Evolutionary conservation across 2,797 vertebrate genomes (phyloP), one percentile per base, ranked within the genome.

Genomic region (Percopsis omiscomaycus): DNA sequence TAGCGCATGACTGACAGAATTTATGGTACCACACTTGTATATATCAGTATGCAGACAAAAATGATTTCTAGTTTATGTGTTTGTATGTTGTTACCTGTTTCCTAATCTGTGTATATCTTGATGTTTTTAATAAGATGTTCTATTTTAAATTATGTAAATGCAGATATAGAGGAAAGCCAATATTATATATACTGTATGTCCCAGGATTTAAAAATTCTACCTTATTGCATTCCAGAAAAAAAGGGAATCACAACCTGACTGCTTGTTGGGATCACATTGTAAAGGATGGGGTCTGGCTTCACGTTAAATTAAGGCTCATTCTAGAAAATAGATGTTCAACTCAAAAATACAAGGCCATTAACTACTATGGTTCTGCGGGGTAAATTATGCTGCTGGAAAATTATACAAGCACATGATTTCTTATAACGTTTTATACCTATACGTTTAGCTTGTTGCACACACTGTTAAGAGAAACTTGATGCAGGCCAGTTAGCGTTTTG

Each of bases 121-220:
- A 96, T 98, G 98, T 98, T 99, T 99, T 98, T 98, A 98, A 96
- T 98, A 97, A 97, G 95, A 98, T 98, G 96, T 96, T 98, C 96
- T 98, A 99, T 99, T 99, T 99, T 98, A 98, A 98, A 98, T 94
- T 88, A 98, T 98, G 95, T 98, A 98, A 95, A 99, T 98, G 93
- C 94, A 96, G 93, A 97, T 95, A 96, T 96, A 97, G 89, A 91
- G 90, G 89, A 92, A 89, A 93, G 91, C 88, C 90, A 90, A 92
- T 92, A 92, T 91, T 87, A 92, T 90, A 90, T 90, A 88, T 14
- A 54, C 10, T 76, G 78, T 81, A 80, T 77, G 94, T 95, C 93
- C 95, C 94, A 94, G 93, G 95, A 94, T 95, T 95, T 87, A 93
- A 89, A 81, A 94, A 95, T 91, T 92, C 92, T 95, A 96, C 93